These are phyloP conservation scores for Catocala nupta DNA, from an alignment of 2,888 invertebrate species.

Conservation along the genomic window DNA sequence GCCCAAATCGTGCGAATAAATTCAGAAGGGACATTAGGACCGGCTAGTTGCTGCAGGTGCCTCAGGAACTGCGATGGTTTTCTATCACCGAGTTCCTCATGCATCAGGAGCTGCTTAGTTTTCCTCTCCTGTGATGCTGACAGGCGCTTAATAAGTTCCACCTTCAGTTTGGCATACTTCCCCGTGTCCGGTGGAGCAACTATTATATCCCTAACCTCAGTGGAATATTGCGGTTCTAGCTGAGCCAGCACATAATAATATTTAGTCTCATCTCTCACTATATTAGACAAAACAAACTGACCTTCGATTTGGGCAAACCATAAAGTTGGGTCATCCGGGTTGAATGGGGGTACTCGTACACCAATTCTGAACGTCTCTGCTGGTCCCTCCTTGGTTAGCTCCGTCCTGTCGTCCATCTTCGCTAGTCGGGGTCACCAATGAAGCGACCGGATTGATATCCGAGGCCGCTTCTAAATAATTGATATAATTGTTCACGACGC, in stretches of 20 bases:
- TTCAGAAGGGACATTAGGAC: not conserved
- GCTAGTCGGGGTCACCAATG: not conserved
- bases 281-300: not conserved
- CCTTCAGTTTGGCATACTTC: not conserved
- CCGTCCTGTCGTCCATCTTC: not conserved
- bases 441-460: too few relatives aligned
- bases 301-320: constrained; percentile 3
- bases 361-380: not conserved
- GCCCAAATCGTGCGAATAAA: not conserved
- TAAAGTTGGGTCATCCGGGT: constrained; percentile 3
- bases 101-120: constrained; percentile 1
- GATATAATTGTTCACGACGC: too few relatives aligned
- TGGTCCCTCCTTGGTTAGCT: not conserved
- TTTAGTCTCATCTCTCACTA: not conserved
- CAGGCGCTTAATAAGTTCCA: not conserved
- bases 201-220: too few relatives aligned
- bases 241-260: constrained; percentile 2
- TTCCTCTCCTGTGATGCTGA: not conserved
- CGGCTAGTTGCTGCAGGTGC: not conserved
- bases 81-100: not conserved
- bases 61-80: not conserved
- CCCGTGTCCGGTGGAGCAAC: not conserved
- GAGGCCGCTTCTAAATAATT: too few relatives aligned
- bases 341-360: not conserved
- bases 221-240: not conserved